phyloP scores from a whole-genome alignment of 2,113 vertebrate species.

The Eidolon helvum region DNA sequence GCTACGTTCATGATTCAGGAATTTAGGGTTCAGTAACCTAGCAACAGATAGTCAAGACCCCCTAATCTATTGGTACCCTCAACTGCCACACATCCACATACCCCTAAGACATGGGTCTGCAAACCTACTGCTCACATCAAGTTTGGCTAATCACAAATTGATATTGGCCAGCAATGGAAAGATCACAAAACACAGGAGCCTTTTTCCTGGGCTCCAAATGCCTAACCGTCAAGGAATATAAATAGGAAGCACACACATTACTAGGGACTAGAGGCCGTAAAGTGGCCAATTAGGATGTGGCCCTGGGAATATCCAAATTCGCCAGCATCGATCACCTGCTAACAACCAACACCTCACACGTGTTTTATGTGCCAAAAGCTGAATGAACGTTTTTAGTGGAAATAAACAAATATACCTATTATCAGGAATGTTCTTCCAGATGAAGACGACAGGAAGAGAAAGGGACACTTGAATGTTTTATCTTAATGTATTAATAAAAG shows the following conservation, averaged over 20 bases:
- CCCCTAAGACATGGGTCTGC: background rate
- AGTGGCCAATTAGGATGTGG: background rate
- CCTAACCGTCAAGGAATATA: background rate
- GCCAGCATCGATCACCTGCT: background rate
- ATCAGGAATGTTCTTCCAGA: background rate
- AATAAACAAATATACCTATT: background rate
- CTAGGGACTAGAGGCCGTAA: background rate
- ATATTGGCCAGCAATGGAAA: background rate
- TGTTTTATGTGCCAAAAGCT: background rate
- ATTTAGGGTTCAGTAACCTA: conserved; percentile 19
- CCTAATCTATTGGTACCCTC: background rate
- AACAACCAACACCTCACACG: background rate
- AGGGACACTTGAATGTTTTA: background rate
- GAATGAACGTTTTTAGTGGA: background rate
- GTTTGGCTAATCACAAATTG: background rate
- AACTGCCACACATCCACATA: background rate
- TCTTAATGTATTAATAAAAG: conserved; percentile 4
- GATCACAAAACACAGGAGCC: background rate
- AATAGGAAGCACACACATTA: background rate
- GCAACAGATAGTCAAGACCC: background rate
- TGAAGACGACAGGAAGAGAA: background rate
- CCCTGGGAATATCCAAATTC: background rate
- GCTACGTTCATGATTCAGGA: background rate
- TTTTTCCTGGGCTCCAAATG: background rate
- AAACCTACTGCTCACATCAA: background rate